These are phyloP conservation scores for Synanthedon andrenaeformis DNA, from an alignment of 2,888 invertebrate genomes.

Conservation along the genomic window DNA sequence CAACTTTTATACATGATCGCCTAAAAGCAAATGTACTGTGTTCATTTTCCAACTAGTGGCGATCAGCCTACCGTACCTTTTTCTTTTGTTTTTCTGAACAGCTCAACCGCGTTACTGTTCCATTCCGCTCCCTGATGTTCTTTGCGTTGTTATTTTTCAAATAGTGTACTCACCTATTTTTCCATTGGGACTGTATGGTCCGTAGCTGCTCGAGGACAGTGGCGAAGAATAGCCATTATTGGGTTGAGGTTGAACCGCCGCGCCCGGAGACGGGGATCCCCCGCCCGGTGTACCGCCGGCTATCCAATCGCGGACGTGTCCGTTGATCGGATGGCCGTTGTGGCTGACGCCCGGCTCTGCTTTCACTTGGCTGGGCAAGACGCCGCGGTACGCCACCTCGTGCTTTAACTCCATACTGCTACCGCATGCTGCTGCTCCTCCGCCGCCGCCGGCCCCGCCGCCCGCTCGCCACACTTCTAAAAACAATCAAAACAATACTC, in stretches of 20 bases:
- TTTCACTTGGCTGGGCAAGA: constrained; percentile 62
- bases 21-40: no score
- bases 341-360: constrained; percentile 64
- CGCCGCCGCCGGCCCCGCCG: constrained; percentile 62
- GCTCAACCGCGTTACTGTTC: no score
- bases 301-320: constrained; percentile 58
- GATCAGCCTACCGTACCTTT: no score
- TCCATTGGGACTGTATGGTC: constrained; percentile 90
- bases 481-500: constrained; percentile 9
- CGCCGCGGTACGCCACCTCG: constrained; percentile 71
- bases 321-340: constrained; percentile 51
- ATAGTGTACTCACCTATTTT: constrained; percentile 79
- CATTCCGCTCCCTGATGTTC: no score
- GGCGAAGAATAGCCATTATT: constrained; percentile 88
- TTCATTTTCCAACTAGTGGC: no score
- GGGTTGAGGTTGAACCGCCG: constrained; percentile 72
- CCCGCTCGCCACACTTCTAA: constrained; percentile 67
- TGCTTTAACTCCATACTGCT: constrained; percentile 75
- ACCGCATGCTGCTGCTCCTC: constrained; percentile 66
- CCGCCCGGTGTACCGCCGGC: constrained; percentile 60
- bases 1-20: no score
- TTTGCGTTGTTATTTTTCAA: no score
- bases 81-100: no score
- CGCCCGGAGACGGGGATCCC: constrained; percentile 75
- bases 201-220: constrained; percentile 89